Conservation (phyloP, 2,113 vertebrate species). For the Marcusenius ussheri region DNA sequence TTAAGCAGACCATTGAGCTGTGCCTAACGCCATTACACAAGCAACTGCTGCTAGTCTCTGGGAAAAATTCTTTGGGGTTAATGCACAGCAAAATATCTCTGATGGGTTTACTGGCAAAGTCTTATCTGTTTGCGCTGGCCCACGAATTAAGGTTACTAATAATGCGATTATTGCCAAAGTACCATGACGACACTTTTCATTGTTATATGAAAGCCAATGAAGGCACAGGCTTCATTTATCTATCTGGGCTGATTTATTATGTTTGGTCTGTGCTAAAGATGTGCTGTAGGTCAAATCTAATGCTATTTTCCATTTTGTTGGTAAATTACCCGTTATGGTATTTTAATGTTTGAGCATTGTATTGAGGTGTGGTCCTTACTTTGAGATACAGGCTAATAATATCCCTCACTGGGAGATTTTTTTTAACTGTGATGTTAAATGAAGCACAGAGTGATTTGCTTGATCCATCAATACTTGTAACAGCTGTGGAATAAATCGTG, state of each 20-base stretch:
- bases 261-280: not conserved
- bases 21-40: conserved; percentile 60
- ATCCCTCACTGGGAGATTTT: not conserved
- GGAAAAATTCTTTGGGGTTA: conserved; percentile 13
- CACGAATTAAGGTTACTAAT: conserved; percentile 15
- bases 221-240: not conserved
- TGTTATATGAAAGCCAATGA: not conserved
- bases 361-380: not conserved
- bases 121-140: not conserved
- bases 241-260: not conserved
- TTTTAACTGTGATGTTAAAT: not conserved
- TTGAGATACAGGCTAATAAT: not conserved
- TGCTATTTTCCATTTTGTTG: not conserved
- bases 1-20: conserved; percentile 64
- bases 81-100: not conserved
- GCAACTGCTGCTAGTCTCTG: conserved; percentile 16
- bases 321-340: not conserved
- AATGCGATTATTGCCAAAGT: conserved; percentile 14
- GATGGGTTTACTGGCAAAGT: conserved; percentile 16
- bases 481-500: not conserved
- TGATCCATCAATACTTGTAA: conserved; percentile 1
- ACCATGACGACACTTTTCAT: conserved; percentile 1
- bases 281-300: not conserved
- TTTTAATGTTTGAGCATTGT: not conserved
- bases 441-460: not conserved